Base-by-base conservation (phyloP, 2,113 vertebrate species). In the Cephalopholis sonnerati region DNA sequence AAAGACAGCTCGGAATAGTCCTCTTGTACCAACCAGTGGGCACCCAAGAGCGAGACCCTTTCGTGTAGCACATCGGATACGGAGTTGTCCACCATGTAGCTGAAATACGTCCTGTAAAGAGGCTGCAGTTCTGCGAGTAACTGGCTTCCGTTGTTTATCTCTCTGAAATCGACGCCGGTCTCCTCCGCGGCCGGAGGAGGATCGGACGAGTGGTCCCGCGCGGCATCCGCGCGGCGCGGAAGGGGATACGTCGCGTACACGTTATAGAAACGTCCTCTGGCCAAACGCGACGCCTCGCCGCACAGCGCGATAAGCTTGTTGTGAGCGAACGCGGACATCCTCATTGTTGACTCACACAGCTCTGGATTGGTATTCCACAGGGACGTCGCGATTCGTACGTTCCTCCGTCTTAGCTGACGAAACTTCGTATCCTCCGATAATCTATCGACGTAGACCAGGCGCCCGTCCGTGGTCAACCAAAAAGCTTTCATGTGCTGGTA, bases 231-330 rank as follows among this genome's bases (percentile, higher is more conserved):
- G n/a, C 10, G 11, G 55, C n/a, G 20, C 1, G 70, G 54, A n/a
- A 73, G 70, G 13, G 70, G 70, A n/a, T 59, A 73, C 20, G 29
- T 73, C 0, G 70, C 70, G 10, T 73, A 73, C 13, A 73, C 9
- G 16, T 73, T 73, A 55, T 73, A 29, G 24, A 73, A 73, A 17
- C 36, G 13, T 2, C 55, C 70, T 27, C 3, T 13, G 32, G 55
- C 48, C 16, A 73, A 11, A 7, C 55, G 32, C 9, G 55, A 12
- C 3, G 70, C 70, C 36, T 59, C 55, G 10, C 39, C 39, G 39
- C 70, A 73, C 12, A 73, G 22, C 6, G 1, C 1, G 5, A 73
- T 27, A 16, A 73, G 24, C 39, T 59, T 44, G 4, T 2, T 8
- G 55, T 73, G 70, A 59, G 70, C 70, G 2, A 10, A 5, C 1